Base-by-base conservation (phyloP, 2,113 vertebrate species). In the Noturus placidus region DNA sequence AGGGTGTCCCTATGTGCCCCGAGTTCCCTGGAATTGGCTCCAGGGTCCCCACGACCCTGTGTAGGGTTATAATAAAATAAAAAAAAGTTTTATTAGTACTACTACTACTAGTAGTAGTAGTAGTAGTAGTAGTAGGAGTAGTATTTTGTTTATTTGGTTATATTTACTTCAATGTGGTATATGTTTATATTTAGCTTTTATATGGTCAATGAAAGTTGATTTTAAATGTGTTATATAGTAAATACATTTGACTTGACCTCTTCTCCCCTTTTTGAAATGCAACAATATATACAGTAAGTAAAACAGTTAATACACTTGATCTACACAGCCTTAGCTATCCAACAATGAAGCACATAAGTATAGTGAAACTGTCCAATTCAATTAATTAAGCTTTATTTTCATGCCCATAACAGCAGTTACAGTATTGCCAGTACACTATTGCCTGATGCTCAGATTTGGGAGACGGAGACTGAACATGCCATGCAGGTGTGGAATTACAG, bases 401-500 rank as follows among this genome's bases (percentile, higher is more conserved):
- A 30, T 54, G 50, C 54, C 50, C 22, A 27, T 42, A 19, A 38
- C 85, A 56, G 30, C 25, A 82, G 25, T 25, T 83, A 83, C 42
- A 52, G 3, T 30, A 67, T 69, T 25, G 27, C 17, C 1, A 3
- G 19, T 17, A 61, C 19, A 81, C 56, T 38, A n/a, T 25, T 77
- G 63, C 79, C 83, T 77, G 67, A 74, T 82, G 79, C 70, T 63
- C 72, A 86, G 77, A 70, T 25, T 84, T 84, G 46, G 78, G 54
- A 86, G 59, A 83, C 33, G 7, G 57, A 67, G 63, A 84, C 54
- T 76, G 30, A 86, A 76, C 74, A 82, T 84, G 81, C 54, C 88
- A 74, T 72, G 70, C 65, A 54, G 82, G 88, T 87, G 80, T 63
- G 50, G 54, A 87, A 87, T 88, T 72, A 89, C 86, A 88, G 86